Evolutionary conservation across 2,113 vertebrate genomes (phyloP), one percentile per base, ranked within the genome.

Genomic region (Phoenicopterus ruber): DNA sequence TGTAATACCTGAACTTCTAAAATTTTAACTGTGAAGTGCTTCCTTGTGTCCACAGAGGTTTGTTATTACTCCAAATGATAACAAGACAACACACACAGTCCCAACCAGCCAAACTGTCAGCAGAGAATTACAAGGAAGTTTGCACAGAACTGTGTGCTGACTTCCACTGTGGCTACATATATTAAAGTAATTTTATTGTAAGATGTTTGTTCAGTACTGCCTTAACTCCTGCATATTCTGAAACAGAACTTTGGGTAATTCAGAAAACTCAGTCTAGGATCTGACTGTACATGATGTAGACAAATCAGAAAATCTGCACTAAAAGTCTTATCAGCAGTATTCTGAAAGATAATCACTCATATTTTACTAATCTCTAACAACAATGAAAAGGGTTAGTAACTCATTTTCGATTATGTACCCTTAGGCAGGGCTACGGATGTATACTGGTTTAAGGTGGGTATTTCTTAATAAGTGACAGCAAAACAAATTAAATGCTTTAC

Each of bases 321-420:
- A 20, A 47, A 81, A 85, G 49, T 25, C 0, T 0, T 13, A 66
- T 11, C 26, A 44, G 31, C 63, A 69, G 34, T 47, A 59, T 42
- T 34, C 17, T 47, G 52, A 47, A 80, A 72, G 42, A 69, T 10
- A 57, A 63, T 17, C 11, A 20, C 24, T 59, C 11, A 2, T 11
- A 34, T 38, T 88, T 57, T 62, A 13, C 28, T 19, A 22, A 8
- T 54, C 24, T 40, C 46, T 38, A n/a, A 47, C 24, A 57, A 29
- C 24, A 58, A 9, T 1, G 9, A 25, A 42, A 83, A 91, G 46
- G 46, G 38, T 32, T 20, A 26, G 24, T 3, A 63, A n/a, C 20
- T 74, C 1, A 21, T 65, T 55, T 71, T 42, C 0, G 0, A 44
- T 38, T 34, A 26, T 0, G 11, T 14, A 12, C n/a, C 14, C 24